A percentile compares a stretch with the other conserved stretches of the same genome.
Evolutionary conservation across 2,797 vertebrate genomes (phyloP).

Genomic region (Delichon dasypus): DNA sequence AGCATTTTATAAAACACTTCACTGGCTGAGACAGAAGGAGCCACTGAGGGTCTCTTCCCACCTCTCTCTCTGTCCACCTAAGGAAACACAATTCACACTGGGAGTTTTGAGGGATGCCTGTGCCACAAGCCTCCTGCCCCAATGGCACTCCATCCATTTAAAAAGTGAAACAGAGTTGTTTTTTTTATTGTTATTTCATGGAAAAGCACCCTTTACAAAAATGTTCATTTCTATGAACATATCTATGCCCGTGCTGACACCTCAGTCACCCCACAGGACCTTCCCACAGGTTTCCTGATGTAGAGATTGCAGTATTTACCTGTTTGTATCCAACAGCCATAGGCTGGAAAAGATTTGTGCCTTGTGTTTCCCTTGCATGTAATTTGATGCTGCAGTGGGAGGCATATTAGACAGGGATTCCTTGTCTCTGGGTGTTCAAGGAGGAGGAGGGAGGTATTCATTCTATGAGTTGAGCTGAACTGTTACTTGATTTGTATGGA

Average conservation of each 20-base stretch:
- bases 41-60: fast-evolving
- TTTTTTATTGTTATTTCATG: neutral
- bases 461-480: neutral
- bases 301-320: neutral
- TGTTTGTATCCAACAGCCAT: neutral
- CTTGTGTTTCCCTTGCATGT: neutral
- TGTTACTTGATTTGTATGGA: neutral
- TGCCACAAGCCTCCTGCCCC: neutral
- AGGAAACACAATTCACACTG: neutral
- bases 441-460: neutral
- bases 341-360: neutral
- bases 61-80: neutral
- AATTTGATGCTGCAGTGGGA: neutral
- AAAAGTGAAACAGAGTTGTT: neutral
- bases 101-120: neutral
- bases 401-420: neutral
- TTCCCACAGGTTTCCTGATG: neutral
- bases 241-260: neutral
- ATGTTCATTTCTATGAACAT: neutral
- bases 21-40: neutral
- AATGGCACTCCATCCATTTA: neutral
- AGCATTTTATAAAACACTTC: neutral
- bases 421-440: neutral
- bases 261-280: neutral
- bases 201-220: fast-evolving